A percentile compares a stretch with the other conserved stretches of the same genome.
Evolutionary conservation across 2,113 vertebrate species (phyloP).

Genomic region (Leucopternis melanops): DNA sequence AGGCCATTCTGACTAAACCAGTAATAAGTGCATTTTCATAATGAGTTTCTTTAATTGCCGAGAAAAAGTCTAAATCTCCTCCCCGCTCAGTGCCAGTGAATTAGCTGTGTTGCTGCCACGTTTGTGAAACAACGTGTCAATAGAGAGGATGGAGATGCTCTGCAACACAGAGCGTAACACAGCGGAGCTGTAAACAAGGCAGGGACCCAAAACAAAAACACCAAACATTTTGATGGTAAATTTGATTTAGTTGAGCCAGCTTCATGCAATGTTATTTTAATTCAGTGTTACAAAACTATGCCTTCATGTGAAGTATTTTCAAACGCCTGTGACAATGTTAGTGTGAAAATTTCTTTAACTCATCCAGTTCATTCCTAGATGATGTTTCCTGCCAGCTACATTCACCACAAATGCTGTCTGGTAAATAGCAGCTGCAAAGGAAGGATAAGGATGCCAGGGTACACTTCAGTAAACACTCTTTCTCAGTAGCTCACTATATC

Average conservation of each 20-base stretch:
- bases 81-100: background rate
- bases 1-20: background rate
- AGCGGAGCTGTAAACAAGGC: background rate
- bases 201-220: background rate
- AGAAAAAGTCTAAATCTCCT: background rate
- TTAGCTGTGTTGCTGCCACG: background rate
- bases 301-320: conserved; percentile 32
- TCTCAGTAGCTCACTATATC: conserved; percentile 17
- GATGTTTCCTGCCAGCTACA: conserved; percentile 56
- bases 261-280: conserved; percentile 20
- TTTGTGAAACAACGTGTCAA: background rate
- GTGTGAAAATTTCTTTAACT: conserved; percentile 59
- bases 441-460: conserved; percentile 75
- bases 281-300: background rate
- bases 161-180: background rate
- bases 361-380: conserved; percentile 49
- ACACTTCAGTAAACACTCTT: conserved; percentile 40
- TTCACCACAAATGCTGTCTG: conserved; percentile 69
- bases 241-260: background rate
- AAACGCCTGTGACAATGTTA: conserved; percentile 7
- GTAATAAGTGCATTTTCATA: background rate
- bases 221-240: conserved; percentile 9
- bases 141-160: background rate
- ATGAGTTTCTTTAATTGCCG: background rate
- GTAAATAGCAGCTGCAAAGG: conserved; percentile 80